A percentile compares a stretch with the other conserved stretches of the same genome.
These are phyloP conservation scores for Phenganax marumi DNA, from an alignment of 92 coral and sea anemone genomes.

Conservation along the genomic window DNA sequence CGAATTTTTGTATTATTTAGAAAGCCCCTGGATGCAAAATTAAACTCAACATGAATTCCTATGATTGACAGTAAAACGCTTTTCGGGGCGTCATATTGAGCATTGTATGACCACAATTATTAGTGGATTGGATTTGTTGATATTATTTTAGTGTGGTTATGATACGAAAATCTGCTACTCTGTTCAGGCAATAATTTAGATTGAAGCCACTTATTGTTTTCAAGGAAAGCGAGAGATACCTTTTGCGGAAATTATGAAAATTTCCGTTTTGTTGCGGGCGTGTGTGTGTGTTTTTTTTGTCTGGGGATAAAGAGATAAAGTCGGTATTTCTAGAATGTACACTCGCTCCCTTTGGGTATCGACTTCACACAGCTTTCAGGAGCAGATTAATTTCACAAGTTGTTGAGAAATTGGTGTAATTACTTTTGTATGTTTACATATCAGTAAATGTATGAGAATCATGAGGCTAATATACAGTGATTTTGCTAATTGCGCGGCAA, in stretches of 20 bases:
- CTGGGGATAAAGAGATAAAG: neutral
- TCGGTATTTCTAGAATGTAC: neutral
- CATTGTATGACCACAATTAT: neutral
- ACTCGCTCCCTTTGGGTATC: neutral
- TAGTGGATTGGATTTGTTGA: neutral
- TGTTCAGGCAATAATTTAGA: neutral
- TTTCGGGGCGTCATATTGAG: neutral
- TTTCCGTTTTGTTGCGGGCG: neutral
- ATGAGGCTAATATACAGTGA: too few species aligned
- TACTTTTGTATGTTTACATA: neutral
- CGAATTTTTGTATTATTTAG: too few species aligned
- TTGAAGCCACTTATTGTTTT: neutral
- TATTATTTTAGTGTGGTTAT: neutral
- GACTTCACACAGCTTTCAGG: neutral
- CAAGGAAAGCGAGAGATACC: neutral
- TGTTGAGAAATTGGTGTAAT: neutral
- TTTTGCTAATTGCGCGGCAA: too few species aligned
- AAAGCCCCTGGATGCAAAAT: too few species aligned
- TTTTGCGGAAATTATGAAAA: neutral
- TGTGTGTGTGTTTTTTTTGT: neutral
- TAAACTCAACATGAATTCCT: neutral
- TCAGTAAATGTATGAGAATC: too few species aligned
- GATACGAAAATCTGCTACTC: neutral
- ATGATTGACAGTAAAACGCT: neutral
- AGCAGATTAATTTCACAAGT: constrained; percentile 1